These are phyloP conservation scores for Eremobia ochroleuca DNA, from an alignment of 2,888 invertebrate genomes.

Conservation along the genomic window DNA sequence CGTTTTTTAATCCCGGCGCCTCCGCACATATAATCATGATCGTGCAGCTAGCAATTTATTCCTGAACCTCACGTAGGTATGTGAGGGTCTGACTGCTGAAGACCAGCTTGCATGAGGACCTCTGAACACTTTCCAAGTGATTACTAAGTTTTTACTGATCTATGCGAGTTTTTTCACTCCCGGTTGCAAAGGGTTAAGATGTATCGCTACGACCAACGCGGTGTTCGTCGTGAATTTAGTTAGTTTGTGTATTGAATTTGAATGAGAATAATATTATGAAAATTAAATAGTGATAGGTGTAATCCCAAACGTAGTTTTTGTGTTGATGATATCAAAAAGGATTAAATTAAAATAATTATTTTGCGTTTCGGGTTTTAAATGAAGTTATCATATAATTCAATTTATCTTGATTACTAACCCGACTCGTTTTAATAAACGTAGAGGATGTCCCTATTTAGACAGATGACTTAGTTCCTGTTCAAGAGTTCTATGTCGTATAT, in stretches of 20 bases:
- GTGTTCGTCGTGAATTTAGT: slow-evolving; percentile 21
- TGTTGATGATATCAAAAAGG: neutral
- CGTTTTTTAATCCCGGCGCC: no score
- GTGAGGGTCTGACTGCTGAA: no score
- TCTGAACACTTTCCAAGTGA: no score
- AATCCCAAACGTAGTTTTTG: neutral
- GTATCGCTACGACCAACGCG: slow-evolving; percentile 10
- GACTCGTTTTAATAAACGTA: slow-evolving; percentile 40
- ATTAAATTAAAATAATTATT: neutral
- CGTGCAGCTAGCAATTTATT: no score
- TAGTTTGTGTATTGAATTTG: slow-evolving; percentile 6
- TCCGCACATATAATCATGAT: no score
- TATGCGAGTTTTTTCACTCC: no score
- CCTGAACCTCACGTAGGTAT: no score
- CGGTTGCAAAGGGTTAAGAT: no score
- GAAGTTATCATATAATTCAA: neutral
- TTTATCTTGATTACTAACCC: slow-evolving; percentile 11
- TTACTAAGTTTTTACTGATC: no score
- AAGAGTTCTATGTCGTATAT: slow-evolving; percentile 11
- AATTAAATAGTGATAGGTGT: neutral
- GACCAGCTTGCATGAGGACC: no score
- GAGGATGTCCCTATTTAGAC: slow-evolving; percentile 45
- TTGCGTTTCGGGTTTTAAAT: neutral
- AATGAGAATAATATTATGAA: slow-evolving; percentile 17
- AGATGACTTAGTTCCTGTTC: slow-evolving; percentile 46